These are phyloP conservation scores for Porites rus DNA, from an alignment of 92 coral and sea anemone genomes.

Conservation along the genomic window DNA sequence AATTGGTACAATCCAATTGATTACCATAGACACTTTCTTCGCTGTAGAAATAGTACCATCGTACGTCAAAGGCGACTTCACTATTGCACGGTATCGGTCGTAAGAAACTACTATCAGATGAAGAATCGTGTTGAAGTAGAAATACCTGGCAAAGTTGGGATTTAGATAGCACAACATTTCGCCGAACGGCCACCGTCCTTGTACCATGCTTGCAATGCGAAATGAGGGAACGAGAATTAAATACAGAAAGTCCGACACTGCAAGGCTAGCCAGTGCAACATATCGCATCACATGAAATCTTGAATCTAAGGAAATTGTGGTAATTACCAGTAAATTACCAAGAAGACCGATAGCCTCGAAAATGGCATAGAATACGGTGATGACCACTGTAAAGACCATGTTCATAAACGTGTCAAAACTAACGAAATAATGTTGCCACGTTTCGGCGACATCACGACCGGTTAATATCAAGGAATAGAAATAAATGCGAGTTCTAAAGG, in stretches of 20 bases:
- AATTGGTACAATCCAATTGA: not conserved
- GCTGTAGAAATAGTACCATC: not conserved
- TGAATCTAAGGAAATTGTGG: not conserved
- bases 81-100: not conserved
- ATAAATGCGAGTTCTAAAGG: too few relatives aligned
- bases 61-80: constrained; percentile 6
- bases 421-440: too few relatives aligned
- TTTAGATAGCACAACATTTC: not conserved
- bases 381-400: not conserved
- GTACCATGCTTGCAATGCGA: not conserved
- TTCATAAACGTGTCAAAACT: too few relatives aligned
- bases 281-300: not conserved
- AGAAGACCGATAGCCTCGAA: not conserved
- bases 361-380: not conserved
- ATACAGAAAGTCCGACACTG: not conserved
- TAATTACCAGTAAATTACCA: constrained; percentile 5
- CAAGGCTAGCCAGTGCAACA: not conserved
- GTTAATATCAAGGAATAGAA: too few relatives aligned
- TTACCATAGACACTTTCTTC: not conserved
- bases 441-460: too few relatives aligned
- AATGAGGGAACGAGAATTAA: not conserved
- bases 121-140: not conserved
- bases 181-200: not conserved
- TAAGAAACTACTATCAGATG: constrained; percentile 1
- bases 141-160: not conserved